These are phyloP conservation scores for Dipodomys spectabilis DNA, from an alignment of 2,113 vertebrate genomes.

Conservation along the genomic window DNA sequence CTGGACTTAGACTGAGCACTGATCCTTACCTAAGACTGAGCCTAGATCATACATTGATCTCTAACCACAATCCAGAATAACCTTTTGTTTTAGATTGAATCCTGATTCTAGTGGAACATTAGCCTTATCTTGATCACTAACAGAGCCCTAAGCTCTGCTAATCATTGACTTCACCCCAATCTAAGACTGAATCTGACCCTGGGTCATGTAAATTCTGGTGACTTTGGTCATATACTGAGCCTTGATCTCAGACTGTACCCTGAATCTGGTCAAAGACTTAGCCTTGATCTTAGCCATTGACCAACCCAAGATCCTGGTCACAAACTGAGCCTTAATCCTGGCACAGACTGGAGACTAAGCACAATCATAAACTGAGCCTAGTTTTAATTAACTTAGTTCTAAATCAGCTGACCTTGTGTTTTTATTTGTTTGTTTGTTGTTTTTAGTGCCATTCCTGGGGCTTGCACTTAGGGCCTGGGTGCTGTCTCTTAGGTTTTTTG, in stretches of 20 bases:
- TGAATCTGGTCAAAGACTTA: not conserved
- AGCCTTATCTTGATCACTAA: not conserved
- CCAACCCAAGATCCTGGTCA: not conserved
- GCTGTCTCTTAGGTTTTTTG: too few relatives aligned
- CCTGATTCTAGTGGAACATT: not conserved
- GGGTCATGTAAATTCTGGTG: not conserved
- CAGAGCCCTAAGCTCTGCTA: not conserved
- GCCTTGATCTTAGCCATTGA: not conserved
- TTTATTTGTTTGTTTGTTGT: not conserved
- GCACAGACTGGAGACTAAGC: not conserved
- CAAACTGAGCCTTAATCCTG: not conserved
- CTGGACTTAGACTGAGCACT: not conserved
- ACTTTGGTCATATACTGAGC: not conserved
- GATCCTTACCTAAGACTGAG: not conserved
- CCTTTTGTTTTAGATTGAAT: not conserved
- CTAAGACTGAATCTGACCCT: constrained; percentile 23
- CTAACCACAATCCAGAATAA: not conserved
- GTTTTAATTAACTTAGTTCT: not conserved
- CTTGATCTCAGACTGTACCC: not conserved
- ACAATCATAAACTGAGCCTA: not conserved
- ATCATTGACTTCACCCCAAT: not conserved
- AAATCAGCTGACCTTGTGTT: not conserved
- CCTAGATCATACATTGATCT: not conserved
- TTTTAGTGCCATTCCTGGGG: too few relatives aligned
- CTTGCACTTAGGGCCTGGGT: not conserved